Base-by-base conservation (phyloP, 2,113 vertebrate species). In the Arothron firmamentum region DNA sequence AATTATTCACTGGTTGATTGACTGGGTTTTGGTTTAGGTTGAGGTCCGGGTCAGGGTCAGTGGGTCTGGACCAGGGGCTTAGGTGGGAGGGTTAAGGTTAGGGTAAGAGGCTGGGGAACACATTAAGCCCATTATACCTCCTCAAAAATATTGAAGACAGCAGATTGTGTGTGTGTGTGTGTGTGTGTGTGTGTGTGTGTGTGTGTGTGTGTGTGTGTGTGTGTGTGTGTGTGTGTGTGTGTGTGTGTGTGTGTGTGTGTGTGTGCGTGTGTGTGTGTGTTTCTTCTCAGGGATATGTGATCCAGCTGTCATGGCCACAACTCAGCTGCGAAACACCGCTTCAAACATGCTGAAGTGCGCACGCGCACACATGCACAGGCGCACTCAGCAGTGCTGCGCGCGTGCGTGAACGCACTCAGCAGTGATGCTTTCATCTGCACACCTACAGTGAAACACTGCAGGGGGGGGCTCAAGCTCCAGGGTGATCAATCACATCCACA, bases 371-470 rank as follows among this genome's bases (percentile, higher is more conserved):
- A 45, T 70, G 19, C 49, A n/a, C 38, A 43, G 31, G 45, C 52
- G 53, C 52, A 59, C 49, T 80, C 70, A 55, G 70, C 52, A 69
- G 74, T 64, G 38, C 65, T 21, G 72, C 86, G n/a, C 66, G 48
- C 25, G 17, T 63, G 51, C 53, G n/a, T 55, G 28, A 70, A 63
- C 52, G 51, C 52, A 61, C 49, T 80, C 70, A 55, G 71, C 52
- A 69, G 74, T 64, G 38, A 68, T 19, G 72, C 86, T 86, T 88
- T 86, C 78, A 88, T 88, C 82, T 86, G 74, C 68, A 72, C 86
- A 86, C 84, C 84, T 82, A 79, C 57, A 25, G 82, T 70, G 80
- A 73, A 66, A 71, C 65, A 52, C 83, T 2, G 59, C 74, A 25
- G 81, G 85, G 69, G 69, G 57, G 69, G 72, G 56, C 18, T 60